Evolutionary conservation across 2,797 vertebrate species (phyloP).

Genomic region (Sebastes baramenuke): DNA sequence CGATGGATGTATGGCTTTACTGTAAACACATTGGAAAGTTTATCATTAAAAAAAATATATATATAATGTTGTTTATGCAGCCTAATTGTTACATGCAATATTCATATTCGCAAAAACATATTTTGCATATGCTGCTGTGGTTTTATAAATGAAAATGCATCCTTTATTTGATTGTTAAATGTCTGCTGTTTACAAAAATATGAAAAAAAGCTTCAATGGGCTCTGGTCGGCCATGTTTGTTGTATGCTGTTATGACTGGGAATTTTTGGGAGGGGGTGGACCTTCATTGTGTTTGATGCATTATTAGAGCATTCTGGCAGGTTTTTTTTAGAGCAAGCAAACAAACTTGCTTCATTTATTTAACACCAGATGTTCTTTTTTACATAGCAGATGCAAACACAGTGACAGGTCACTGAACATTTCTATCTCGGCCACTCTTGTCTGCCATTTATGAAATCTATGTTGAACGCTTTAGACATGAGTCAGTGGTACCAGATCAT

Average conservation of each 20-base stretch:
- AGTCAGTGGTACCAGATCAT: too few species aligned
- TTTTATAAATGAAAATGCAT: neutral
- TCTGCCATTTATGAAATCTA: too few species aligned
- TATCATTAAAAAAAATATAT: neutral
- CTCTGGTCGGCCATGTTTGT: conserved; percentile 66
- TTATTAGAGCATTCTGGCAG: neutral
- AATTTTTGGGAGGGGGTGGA: conserved; percentile 1
- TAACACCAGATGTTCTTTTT: neutral
- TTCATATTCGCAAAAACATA: neutral
- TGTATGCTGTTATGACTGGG: conserved; percentile 37
- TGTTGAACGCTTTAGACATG: too few species aligned
- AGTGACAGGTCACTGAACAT: too few species aligned
- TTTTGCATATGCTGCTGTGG: neutral
- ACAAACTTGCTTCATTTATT: neutral
- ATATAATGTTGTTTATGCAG: neutral
- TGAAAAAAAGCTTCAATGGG: conserved; percentile 23
- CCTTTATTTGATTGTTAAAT: neutral
- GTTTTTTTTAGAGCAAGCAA: neutral
- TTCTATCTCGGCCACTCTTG: too few species aligned
- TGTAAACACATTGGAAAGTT: conserved; percentile 6
- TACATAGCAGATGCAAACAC: neutral
- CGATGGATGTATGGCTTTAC: conserved; percentile 2
- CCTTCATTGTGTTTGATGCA: conserved; percentile 21
- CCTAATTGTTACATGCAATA: neutral
- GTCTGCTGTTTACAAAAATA: conserved; percentile 49